Base-by-base conservation (phyloP, 1,140 invertebrate genomes). In the Tribolium castaneum region DNA sequence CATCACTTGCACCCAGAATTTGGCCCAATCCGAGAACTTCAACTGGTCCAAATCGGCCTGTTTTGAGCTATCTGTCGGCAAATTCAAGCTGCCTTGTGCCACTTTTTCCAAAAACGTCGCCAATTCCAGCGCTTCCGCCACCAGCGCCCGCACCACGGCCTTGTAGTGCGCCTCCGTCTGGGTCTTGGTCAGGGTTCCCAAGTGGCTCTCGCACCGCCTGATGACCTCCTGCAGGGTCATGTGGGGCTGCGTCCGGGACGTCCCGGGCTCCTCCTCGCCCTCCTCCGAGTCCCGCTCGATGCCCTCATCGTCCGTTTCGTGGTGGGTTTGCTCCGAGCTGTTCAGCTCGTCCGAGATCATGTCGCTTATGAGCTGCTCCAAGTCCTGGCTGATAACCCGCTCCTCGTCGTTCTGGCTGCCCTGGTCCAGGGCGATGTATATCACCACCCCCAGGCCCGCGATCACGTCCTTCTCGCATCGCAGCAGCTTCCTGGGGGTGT, bases 1-100 rank as follows among this genome's bases (percentile, higher is more conserved):
- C 83, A 99, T 97, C 10, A 98, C 96, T 91, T 99, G 97, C 82
- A 98, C 94, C 98, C 98, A 99, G 86, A 98, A 94, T 81, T 96
- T 91, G 78, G 97, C 97, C 96, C 95, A 97, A 88, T 97, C 95
- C 77, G 92, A 92, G 84, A 96, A 93, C 84, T 94, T 91, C 79
- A 97, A 88, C 81, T 93, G 93, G 79, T 94, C 93, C 49, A 97
- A 88, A 70, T 90, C 89, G n/a, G 88, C 88, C 76, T 90, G 88
- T 30, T 87, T 87, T 22, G 82, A 79, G 80, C 89, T 87, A 52
- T 72, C 78, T 12, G 90, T 88, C 70, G 90, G 90, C 78, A 93
- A 86, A 81, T 90, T 90, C 70, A 90, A 87, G 45, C 88, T 89
- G 74, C 90, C 91, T 76, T 90, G 90, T 13, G 89, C 90, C 22